phyloP scores from a whole-genome alignment of 2,888 invertebrate genomes.

The Blastobasis adustella region DNA sequence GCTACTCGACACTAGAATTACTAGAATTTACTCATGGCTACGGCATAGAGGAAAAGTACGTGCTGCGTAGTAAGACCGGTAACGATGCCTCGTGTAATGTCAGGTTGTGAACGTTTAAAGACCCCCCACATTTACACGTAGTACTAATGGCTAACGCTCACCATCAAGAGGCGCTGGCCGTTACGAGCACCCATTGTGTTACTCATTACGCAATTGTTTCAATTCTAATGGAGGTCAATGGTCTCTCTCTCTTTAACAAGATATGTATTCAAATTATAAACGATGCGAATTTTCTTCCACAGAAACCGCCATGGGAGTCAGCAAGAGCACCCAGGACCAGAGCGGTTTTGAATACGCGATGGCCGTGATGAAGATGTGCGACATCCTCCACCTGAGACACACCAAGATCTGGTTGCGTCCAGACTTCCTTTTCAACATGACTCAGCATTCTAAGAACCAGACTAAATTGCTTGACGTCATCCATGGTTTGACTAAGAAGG shows the following conservation, averaged over 20 bases:
- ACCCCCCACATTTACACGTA: slow-evolving; percentile 60
- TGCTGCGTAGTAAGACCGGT: slow-evolving; percentile 22
- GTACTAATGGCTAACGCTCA: slow-evolving; percentile 54
- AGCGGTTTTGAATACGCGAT: slow-evolving; percentile 90
- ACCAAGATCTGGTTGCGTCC: slow-evolving; percentile 86
- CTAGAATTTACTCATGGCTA: neutral
- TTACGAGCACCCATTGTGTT: slow-evolving; percentile 33
- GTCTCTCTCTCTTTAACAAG: slow-evolving; percentile 27
- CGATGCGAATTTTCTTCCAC: slow-evolving; percentile 2
- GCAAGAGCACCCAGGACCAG: slow-evolving; percentile 85
- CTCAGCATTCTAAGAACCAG: slow-evolving; percentile 83
- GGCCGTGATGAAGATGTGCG: slow-evolving; percentile 94
- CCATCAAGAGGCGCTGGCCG: slow-evolving; percentile 37
- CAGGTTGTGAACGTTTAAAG: slow-evolving; percentile 24
- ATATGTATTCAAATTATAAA: neutral
- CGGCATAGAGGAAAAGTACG: slow-evolving; percentile 20
- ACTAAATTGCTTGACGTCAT: slow-evolving; percentile 83
- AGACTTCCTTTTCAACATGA: slow-evolving; percentile 84
- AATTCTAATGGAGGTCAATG: slow-evolving; percentile 40
- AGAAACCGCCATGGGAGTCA: slow-evolving; percentile 94
- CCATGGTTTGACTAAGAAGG: slow-evolving; percentile 87
- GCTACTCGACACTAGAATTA: neutral
- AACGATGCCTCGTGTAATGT: slow-evolving; percentile 19
- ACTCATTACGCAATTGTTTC: slow-evolving; percentile 43
- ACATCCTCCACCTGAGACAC: slow-evolving; percentile 87